Evolutionary conservation across 2,113 vertebrate species (phyloP).

Genomic region (Bufo gargarizans): DNA sequence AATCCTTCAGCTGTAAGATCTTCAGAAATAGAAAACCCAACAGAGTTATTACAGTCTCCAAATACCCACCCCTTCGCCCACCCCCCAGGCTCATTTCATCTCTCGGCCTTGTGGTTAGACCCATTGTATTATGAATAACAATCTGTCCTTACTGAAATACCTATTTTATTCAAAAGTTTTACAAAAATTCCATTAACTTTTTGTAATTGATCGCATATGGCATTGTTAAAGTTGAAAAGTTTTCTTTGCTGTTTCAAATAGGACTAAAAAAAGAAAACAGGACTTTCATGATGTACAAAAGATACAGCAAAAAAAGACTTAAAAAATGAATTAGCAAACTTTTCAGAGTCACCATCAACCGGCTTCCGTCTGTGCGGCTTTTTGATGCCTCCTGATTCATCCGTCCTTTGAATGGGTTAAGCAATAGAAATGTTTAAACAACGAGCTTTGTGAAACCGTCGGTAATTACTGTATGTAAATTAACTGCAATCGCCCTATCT

Average conservation of each 20-base stretch:
- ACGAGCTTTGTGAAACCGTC: constrained; percentile 31
- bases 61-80: not conserved
- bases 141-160: not conserved
- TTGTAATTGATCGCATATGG: constrained; percentile 13
- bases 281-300: not conserved
- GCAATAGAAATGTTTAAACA: constrained; percentile 20
- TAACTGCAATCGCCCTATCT: constrained; percentile 45
- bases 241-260: not conserved
- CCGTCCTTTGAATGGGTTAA: constrained; percentile 29
- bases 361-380: not conserved
- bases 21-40: not conserved
- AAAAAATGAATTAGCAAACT: not conserved
- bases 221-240: not conserved
- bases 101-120: not conserved
- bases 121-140: not conserved
- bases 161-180: not conserved
- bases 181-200: not conserved
- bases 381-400: not conserved
- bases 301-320: not conserved
- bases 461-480: constrained; percentile 57
- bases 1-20: constrained; percentile 14
- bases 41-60: not conserved
- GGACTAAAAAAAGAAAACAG: not conserved
- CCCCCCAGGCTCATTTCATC: not conserved
- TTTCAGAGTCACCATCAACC: not conserved